phyloP scores from a whole-genome alignment of 2,888 invertebrate genomes.

The Cybosia mesomella region DNA sequence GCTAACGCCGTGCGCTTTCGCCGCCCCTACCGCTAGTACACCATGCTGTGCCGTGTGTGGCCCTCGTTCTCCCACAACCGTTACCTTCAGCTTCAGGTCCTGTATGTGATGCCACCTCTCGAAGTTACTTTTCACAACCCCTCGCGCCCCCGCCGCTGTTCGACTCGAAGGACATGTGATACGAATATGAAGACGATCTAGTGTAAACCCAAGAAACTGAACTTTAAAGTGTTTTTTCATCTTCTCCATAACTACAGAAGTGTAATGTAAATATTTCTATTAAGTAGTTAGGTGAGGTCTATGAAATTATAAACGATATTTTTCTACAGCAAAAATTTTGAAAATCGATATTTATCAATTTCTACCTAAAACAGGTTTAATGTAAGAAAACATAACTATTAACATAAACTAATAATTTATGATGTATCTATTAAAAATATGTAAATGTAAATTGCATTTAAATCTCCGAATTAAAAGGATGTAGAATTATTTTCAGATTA shows the following conservation, averaged over 20 bases:
- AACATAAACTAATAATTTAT: background rate
- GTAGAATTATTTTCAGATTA: background rate
- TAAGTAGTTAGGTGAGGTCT: constrained; percentile 41
- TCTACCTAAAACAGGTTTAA: constrained; percentile 17
- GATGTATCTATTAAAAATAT: background rate
- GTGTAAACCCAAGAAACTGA: constrained; percentile 69
- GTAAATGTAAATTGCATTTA: background rate
- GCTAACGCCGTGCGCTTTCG: constrained; percentile 72
- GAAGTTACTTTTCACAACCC: constrained; percentile 60
- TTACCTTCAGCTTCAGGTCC: constrained; percentile 46
- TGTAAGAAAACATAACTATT: background rate
- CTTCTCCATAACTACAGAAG: constrained; percentile 27
- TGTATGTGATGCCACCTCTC: constrained; percentile 54
- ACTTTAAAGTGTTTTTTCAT: constrained; percentile 9
- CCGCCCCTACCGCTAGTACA: constrained; percentile 48
- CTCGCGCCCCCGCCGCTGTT: constrained; percentile 59
- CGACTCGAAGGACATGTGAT: constrained; percentile 75
- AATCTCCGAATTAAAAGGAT: background rate
- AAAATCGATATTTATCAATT: constrained; percentile 47
- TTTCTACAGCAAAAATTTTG: constrained; percentile 65
- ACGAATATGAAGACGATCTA: constrained; percentile 77
- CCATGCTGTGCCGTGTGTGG: constrained; percentile 46
- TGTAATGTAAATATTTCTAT: constrained; percentile 43
- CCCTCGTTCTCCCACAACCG: constrained; percentile 50
- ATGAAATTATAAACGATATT: constrained; percentile 57